Evolutionary conservation across 1,140 invertebrate genomes (phyloP), one percentile per base, ranked within the genome.

Genomic region (Anastrepha ludens): DNA sequence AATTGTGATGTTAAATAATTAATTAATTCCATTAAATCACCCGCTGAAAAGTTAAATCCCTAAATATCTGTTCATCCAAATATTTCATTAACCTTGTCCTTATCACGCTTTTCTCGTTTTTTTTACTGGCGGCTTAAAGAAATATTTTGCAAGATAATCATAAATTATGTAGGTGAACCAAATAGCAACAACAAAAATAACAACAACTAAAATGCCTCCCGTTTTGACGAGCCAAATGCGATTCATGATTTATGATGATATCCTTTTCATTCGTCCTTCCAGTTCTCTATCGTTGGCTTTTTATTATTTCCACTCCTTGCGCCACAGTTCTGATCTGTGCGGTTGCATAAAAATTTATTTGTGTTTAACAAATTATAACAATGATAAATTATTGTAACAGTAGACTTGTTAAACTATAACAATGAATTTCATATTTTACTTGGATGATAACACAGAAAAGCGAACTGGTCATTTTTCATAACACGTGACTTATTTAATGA

Each of bases 331-430:
- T 74, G 13, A 74, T 74, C 41, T 44, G 67, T 47, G 67, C 67
- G 67, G 67, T 74, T 74, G 67, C 41, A 74, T 74, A 47, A 74
- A 74, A 74, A 74, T 74, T 74, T 74, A 74, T 74, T 74, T 74
- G 67, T 44, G 67, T 74, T 74, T 17, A 74, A 74, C 67, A 74
- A 74, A 74, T 74, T 74, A 44, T 17, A 74, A 74, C 41, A 74
- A 74, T 74, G 67, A 74, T 74, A 74, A 74, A 74, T 74, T 44
- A 17, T 13, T 74, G 13, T 44, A 44, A 15, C 67, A 8, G 41
- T n/a, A 74, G 13, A 1, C 6, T 8, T 44, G 39, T 74, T 47
- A 17, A 74, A 74, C 67, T 74, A 17, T 47, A 17, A 17, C 67
- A 74, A 74, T 74, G 67, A 47, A 47, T 17, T 47, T 74, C 3